Conservation (phyloP, 2,888 invertebrate genomes). For the Bibio marci region DNA sequence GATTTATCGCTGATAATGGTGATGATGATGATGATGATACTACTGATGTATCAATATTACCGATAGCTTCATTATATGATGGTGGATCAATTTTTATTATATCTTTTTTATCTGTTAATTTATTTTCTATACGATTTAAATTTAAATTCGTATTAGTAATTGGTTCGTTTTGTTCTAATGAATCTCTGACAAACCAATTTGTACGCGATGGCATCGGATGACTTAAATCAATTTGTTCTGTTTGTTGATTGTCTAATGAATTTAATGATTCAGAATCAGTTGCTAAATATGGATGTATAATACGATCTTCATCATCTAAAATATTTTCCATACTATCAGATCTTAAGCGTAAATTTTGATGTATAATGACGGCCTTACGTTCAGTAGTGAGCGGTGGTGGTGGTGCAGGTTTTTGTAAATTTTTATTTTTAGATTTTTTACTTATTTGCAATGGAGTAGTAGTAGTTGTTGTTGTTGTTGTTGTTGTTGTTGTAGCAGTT, state of each 20-base stretch:
- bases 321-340: slow-evolving; percentile 24
- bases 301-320: slow-evolving; percentile 10
- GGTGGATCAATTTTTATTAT: slow-evolving; percentile 17
- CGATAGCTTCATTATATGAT: slow-evolving; percentile 25
- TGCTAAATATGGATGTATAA: slow-evolving; percentile 8
- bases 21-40: no score
- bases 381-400: background rate
- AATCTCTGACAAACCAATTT: slow-evolving; percentile 21
- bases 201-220: slow-evolving; percentile 12
- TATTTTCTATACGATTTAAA: background rate
- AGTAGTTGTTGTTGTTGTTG: background rate
- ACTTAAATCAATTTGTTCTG: slow-evolving; percentile 4
- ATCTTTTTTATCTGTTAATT: slow-evolving; percentile 2
- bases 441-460: background rate
- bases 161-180: background rate
- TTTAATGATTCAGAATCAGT: slow-evolving; percentile 3
- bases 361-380: slow-evolving; percentile 15
- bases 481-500: background rate
- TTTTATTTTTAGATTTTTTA: background rate
- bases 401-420: no score
- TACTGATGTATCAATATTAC: background rate
- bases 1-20: background rate
- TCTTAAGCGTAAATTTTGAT: slow-evolving; percentile 22
- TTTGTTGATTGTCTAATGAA: background rate
- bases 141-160: background rate